These are phyloP conservation scores for Stomatorhinus walkeri DNA, from an alignment of 2,797 vertebrate genomes.

Conservation along the genomic window DNA sequence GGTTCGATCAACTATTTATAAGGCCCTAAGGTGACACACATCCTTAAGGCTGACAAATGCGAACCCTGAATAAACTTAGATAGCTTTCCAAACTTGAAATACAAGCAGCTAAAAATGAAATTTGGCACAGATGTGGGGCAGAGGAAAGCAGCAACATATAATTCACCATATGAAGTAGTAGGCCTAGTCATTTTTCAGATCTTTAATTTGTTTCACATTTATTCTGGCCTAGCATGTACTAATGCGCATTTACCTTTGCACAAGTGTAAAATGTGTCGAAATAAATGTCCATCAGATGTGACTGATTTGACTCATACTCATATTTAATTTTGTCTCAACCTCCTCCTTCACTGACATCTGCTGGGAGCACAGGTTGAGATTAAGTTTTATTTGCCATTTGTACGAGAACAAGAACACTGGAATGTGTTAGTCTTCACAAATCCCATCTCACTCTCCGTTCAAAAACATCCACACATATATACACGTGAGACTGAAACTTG, in stretches of 20 bases:
- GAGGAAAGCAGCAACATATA: background rate
- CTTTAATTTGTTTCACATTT: background rate
- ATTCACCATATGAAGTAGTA: background rate
- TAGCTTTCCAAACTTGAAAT: background rate
- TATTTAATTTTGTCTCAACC: background rate
- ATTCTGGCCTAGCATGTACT: background rate
- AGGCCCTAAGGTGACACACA: constrained; percentile 24
- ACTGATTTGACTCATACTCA: background rate
- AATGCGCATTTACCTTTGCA: background rate
- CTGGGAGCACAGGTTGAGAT: background rate
- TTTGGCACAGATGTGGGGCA: background rate
- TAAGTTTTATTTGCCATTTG: background rate
- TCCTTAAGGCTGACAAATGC: constrained; percentile 17
- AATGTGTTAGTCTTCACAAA: background rate
- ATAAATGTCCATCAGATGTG: background rate
- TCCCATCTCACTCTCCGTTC: background rate
- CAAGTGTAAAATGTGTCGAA: background rate
- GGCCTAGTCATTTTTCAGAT: background rate
- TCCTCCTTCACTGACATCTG: background rate
- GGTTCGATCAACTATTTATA: constrained; percentile 27
- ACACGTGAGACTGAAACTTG: background rate
- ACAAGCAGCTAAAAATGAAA: background rate
- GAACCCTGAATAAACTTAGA: constrained; percentile 6
- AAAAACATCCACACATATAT: background rate
- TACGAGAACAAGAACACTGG: background rate